These are phyloP conservation scores for Popillia japonica DNA, from an alignment of 1,140 invertebrate genomes.

Conservation along the genomic window DNA sequence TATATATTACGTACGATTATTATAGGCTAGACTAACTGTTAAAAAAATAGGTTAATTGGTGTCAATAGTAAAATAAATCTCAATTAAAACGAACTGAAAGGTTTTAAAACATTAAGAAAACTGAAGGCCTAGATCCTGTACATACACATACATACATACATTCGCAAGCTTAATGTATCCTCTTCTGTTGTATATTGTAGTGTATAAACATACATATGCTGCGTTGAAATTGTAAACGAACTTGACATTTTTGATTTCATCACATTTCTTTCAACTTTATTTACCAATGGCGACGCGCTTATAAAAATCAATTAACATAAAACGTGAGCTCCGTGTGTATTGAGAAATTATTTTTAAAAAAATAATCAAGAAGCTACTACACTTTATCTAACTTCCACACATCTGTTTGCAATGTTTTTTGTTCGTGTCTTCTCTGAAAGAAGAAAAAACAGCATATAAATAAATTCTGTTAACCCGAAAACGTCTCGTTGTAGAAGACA, in stretches of 20 bases:
- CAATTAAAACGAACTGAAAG: constrained; percentile 15
- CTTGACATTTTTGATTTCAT: constrained; percentile 11
- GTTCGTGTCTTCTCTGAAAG: too few relatives aligned
- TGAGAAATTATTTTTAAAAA: neutral
- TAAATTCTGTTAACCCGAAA: too few relatives aligned
- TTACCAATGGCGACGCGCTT: neutral
- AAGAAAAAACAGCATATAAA: too few relatives aligned
- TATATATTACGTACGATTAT: too few relatives aligned
- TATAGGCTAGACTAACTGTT: neutral
- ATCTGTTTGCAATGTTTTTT: too few relatives aligned
- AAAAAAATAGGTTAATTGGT: neutral
- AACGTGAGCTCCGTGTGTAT: neutral
- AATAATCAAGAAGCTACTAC: too few relatives aligned
- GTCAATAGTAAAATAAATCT: constrained; percentile 11
- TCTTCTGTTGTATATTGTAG: neutral
- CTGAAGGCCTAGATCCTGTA: neutral
- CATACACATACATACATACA: too few relatives aligned
- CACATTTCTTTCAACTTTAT: constrained; percentile 15
- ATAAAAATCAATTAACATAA: constrained; percentile 20
- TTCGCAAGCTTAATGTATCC: too few relatives aligned
- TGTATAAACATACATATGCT: constrained; percentile 7
- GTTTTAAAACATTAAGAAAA: neutral
- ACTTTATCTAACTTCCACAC: too few relatives aligned
- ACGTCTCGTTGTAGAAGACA: too few relatives aligned
- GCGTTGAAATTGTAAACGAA: neutral